These are phyloP conservation scores for Halyomorpha halys DNA, from an alignment of 1,140 invertebrate species.

Conservation along the genomic window DNA sequence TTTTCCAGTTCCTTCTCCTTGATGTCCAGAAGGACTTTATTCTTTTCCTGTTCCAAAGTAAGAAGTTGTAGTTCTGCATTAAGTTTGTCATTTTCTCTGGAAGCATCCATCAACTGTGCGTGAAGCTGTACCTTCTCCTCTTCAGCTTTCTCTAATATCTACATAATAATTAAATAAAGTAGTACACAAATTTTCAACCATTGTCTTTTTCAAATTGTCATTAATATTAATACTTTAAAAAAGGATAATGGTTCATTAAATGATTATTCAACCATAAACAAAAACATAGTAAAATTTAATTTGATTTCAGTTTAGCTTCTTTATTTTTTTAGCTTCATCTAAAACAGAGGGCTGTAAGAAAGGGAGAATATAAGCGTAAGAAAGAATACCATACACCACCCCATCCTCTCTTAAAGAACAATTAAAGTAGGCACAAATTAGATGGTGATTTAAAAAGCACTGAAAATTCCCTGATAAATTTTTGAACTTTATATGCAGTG, in stretches of 20 bases:
- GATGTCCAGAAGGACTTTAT: conserved; percentile 2
- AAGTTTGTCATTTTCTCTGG: conserved; percentile 8
- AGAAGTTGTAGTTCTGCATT: neutral
- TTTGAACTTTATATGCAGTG: no score
- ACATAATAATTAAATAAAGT: neutral
- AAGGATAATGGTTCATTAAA: neutral
- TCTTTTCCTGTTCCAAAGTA: conserved; percentile 5
- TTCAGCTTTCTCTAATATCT: neutral
- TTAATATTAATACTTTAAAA: neutral
- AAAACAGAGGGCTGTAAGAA: no score
- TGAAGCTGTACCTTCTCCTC: neutral
- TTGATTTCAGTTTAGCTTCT: no score
- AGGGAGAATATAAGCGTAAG: no score
- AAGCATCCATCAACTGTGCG: neutral
- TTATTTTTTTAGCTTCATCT: no score
- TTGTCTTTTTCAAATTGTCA: neutral
- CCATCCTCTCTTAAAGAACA: no score
- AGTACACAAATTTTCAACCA: neutral
- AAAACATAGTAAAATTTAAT: no score
- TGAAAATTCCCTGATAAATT: no score
- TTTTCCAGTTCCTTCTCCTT: conserved; percentile 1
- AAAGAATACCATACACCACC: no score
- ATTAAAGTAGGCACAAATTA: no score
- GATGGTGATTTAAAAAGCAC: no score
- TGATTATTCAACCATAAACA: no score